phyloP scores from a whole-genome alignment of 2,113 vertebrate species.

The Callocephalon fimbriatum region DNA sequence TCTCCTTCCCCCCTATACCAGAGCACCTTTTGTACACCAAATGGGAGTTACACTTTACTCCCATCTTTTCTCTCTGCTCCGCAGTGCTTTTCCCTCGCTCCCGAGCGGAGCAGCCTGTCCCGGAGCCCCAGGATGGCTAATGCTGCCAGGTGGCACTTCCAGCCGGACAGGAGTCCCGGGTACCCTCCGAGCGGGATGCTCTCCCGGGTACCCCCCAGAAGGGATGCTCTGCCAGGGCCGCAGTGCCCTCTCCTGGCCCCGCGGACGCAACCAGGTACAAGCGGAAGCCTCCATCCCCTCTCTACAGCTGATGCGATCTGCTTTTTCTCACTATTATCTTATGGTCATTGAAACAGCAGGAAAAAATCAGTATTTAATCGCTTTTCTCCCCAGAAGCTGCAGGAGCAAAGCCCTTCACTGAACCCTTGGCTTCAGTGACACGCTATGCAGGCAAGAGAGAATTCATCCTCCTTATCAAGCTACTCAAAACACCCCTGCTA shows the following conservation, averaged over 20 bases:
- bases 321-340: background rate
- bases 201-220: background rate
- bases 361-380: rapidly evolving
- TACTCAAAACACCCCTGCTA: background rate
- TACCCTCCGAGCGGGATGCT: background rate
- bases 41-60: background rate
- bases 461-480: rapidly evolving
- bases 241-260: conserved; percentile 60
- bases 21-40: background rate
- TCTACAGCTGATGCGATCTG: background rate
- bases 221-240: background rate
- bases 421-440: background rate
- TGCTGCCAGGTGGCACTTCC: background rate
- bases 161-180: background rate
- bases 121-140: background rate
- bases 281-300: background rate
- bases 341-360: background rate
- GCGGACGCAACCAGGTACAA: background rate
- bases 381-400: background rate
- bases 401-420: background rate
- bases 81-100: background rate
- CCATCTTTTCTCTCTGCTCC: background rate
- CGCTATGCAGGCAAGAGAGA: background rate
- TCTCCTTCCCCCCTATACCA: background rate
- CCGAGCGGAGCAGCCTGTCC: background rate